A percentile compares a stretch with the other conserved stretches of the same genome.
These are phyloP conservation scores for Rotaria magnacalcarata DNA, from an alignment of 2,888 invertebrate species.

Conservation along the genomic window DNA sequence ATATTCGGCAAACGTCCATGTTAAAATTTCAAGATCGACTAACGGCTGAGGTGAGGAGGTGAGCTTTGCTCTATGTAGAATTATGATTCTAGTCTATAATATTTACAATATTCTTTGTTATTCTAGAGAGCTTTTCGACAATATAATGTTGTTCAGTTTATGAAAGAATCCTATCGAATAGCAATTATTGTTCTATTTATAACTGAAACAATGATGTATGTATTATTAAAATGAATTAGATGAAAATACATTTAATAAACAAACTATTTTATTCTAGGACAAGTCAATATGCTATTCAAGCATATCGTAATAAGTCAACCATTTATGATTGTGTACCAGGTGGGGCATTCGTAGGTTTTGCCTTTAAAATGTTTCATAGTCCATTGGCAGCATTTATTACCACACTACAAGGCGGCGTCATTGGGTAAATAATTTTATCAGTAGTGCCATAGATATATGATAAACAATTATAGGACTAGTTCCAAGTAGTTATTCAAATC, in stretches of 20 bases:
- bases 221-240: neutral
- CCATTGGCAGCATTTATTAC: neutral
- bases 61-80: neutral
- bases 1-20: conserved; percentile 4
- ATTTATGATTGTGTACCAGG: conserved; percentile 32
- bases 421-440: neutral
- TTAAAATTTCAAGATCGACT: conserved; percentile 33
- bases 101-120: neutral
- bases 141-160: conserved; percentile 20
- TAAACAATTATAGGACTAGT: too few species aligned
- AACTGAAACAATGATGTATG: neutral
- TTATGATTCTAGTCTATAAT: neutral
- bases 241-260: neutral
- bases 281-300: neutral
- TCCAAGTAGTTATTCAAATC: too few species aligned
- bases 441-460: too few species aligned
- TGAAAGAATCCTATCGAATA: neutral
- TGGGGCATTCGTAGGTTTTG: neutral
- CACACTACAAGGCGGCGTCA: neutral
- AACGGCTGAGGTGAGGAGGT: conserved; percentile 27
- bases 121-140: conserved; percentile 7
- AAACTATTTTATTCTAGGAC: neutral
- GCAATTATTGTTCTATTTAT: neutral
- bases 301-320: conserved; percentile 28
- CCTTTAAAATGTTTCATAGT: conserved; percentile 28